phyloP scores from a whole-genome alignment of 2,888 invertebrate genomes.

The Sarcophaga caerulescens region DNA sequence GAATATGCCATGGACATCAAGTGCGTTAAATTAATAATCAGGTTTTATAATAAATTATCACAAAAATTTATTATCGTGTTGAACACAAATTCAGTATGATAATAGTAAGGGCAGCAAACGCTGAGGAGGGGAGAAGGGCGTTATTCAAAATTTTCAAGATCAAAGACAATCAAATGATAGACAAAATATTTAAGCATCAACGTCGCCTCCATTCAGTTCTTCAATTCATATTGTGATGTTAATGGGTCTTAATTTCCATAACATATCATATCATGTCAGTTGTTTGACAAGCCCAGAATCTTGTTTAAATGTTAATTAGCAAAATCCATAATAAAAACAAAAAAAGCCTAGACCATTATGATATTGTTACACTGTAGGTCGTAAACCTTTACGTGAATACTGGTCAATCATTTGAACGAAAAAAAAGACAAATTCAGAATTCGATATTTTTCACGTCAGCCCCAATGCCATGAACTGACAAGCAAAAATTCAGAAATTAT shows the following conservation, averaged over 20 bases:
- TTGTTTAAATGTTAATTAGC: constrained; percentile 38
- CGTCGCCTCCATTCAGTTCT: too few species aligned
- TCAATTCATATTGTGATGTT: background rate
- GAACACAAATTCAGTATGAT: background rate
- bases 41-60: constrained; percentile 67
- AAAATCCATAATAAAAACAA: background rate
- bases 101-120: background rate
- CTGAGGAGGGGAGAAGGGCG: background rate
- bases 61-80: constrained; percentile 54
- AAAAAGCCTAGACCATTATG: too few species aligned
- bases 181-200: constrained; percentile 14
- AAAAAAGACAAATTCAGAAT: background rate
- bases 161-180: constrained; percentile 50
- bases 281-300: constrained; percentile 15
- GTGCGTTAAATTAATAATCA: constrained; percentile 68
- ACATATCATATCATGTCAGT: constrained; percentile 30
- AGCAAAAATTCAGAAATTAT: constrained; percentile 6
- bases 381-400: background rate
- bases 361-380: constrained; percentile 11
- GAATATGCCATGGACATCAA: constrained; percentile 68
- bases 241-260: constrained; percentile 28
- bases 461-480: constrained; percentile 6
- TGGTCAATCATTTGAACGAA: background rate
- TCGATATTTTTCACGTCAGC: constrained; percentile 12
- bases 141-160: constrained; percentile 62